Percentiles rank a stretch among this genome's conserved stretches.
These are phyloP conservation scores for Pristionchus fissidentatus DNA, from an alignment of 2,888 invertebrate species.

Conservation along the genomic window DNA sequence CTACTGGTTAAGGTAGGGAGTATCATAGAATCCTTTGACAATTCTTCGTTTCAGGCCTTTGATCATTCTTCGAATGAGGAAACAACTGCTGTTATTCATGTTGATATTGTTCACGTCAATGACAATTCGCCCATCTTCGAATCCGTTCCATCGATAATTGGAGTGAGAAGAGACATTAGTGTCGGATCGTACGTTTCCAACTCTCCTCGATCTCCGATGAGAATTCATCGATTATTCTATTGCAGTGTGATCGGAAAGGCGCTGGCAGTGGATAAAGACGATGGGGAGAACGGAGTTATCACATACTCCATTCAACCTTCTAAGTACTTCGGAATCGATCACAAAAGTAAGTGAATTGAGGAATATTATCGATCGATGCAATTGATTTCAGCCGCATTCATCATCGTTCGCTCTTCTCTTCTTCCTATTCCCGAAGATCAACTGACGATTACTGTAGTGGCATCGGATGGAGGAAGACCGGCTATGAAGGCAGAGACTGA, in stretches of 20 bases:
- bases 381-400: neutral
- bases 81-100: slow-evolving; percentile 2
- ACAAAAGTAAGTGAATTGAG: neutral
- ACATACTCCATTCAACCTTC: slow-evolving; percentile 12
- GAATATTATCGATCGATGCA: neutral
- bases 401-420: slow-evolving; percentile 5
- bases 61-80: slow-evolving; percentile 23
- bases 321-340: slow-evolving; percentile 30
- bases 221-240: neutral
- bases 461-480: slow-evolving; percentile 27
- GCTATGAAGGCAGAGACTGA: slow-evolving; percentile 18
- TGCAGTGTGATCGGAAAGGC: slow-evolving; percentile 1
- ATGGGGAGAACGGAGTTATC: slow-evolving; percentile 26
- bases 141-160: slow-evolving; percentile 25
- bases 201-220: neutral
- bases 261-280: slow-evolving; percentile 13
- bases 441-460: neutral
- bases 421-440: neutral
- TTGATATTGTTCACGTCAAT: slow-evolving; percentile 39
- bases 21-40: no score
- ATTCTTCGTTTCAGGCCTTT: neutral
- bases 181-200: slow-evolving; percentile 24
- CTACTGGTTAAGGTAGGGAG: slow-evolving; percentile 14
- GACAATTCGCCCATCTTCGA: slow-evolving; percentile 24
- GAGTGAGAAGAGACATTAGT: slow-evolving; percentile 1